Evolutionary conservation across 2,113 vertebrate species (phyloP), one percentile per base, ranked within the genome.

Genomic region (Aleadryas rufinucha): DNA sequence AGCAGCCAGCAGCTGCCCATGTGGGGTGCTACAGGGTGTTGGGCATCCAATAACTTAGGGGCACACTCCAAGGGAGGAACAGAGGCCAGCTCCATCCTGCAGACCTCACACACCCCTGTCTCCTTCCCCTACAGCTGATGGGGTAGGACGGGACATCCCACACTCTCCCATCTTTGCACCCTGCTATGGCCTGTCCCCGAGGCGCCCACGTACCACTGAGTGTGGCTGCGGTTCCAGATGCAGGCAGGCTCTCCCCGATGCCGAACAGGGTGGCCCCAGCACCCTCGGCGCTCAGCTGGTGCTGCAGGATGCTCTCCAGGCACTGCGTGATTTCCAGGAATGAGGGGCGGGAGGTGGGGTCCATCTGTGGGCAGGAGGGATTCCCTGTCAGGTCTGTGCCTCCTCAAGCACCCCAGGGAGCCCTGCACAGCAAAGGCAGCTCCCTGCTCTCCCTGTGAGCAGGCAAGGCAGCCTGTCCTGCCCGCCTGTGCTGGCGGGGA

Each of bases 301-400:
- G 97, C 87, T 98, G 97, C 93, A 98, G 91, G 94, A 99, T 96
- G 60, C 83, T 96, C 69, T 99, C 99, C 95, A 99, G 96, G 56
- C 97, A 97, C 94, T 98, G 92, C 2, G 98, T 98, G 53, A 99
- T 98, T 97, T 99, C 98, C 65, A 98, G 91, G 96, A 98, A 98
- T 26, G 98, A 98, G 28, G 99, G 99, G 4, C 99, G 97, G 63
- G 97, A 98, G 27, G 89, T 84, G 31, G 98, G 98, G 92, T 97
- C 98, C 98, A 99, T 99, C 99, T 99, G 94, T 13, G 11, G 77
- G 78, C 18, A 41, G 68, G 24, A 87, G 18, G 23, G 28, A 70
- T 50, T n/a, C 3, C 24, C 2, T 0, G 0, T 95, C 37, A 94
- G 63, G 8, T 54, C 45, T 83, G 33, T 12, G 7, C 35, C 17